Conservation (phyloP, 2,888 invertebrate genomes). For the Oscheius sp. region DNA sequence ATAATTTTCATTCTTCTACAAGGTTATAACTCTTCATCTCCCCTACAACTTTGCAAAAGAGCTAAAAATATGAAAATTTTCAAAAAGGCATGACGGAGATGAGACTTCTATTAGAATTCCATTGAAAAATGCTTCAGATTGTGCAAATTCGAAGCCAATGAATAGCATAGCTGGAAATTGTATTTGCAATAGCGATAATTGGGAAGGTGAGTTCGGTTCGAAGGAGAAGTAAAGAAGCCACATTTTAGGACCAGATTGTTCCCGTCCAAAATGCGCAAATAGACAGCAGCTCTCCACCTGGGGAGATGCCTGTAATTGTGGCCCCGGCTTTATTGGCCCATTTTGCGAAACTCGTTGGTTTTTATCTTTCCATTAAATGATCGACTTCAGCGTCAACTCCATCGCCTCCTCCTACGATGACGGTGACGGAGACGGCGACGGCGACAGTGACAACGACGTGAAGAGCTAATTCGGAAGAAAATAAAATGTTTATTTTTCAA, state of each 20-base stretch:
- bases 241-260: conserved; percentile 9
- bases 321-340: neutral
- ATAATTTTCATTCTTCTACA: neutral
- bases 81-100: no score
- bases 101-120: neutral
- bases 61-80: no score
- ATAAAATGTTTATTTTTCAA: no score
- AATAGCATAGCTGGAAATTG: neutral
- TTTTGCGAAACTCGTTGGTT: conserved; percentile 6
- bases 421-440: neutral
- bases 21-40: no score
- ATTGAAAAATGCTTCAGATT: neutral
- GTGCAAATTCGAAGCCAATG: neutral
- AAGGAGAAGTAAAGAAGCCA: neutral
- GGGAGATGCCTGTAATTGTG: conserved; percentile 12
- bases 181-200: neutral
- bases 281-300: neutral
- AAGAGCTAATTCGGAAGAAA: neutral
- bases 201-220: neutral
- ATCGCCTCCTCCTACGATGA: neutral
- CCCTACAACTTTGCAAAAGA: no score
- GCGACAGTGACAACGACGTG: neutral
- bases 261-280: neutral
- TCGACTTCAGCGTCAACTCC: neutral
- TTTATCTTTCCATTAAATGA: neutral